phyloP scores from a whole-genome alignment of 2,113 vertebrate species.

The Rhegmatorhina hoffmannsi region DNA sequence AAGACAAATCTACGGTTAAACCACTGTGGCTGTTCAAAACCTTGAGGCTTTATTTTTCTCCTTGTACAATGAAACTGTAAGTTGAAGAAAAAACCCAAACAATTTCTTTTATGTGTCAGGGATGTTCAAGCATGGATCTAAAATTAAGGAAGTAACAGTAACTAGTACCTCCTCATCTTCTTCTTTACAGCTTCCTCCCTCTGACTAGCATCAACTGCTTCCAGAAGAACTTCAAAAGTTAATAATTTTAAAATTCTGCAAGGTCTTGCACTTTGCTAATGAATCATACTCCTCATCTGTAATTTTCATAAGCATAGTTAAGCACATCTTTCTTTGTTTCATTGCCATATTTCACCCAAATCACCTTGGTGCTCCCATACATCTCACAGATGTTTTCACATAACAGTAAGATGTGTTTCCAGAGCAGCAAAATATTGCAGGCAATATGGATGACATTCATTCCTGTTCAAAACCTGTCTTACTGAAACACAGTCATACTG shows the following conservation, averaged over 20 bases:
- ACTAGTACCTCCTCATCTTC: background rate
- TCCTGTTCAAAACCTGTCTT: background rate
- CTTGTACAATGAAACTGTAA: background rate
- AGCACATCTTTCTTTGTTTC: background rate
- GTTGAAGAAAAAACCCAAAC: background rate
- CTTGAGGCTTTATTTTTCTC: background rate
- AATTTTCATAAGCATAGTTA: background rate
- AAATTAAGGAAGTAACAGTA: background rate
- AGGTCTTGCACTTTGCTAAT: background rate
- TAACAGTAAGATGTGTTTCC: background rate
- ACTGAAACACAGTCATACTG: background rate
- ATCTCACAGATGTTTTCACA: background rate
- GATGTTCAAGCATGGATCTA: background rate
- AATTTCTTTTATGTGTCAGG: background rate
- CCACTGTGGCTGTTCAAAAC: background rate
- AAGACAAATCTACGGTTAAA: slow-evolving; percentile 1
- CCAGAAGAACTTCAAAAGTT: background rate
- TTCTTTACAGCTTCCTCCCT: background rate
- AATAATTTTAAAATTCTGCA: background rate
- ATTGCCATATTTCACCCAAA: background rate
- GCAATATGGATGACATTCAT: background rate
- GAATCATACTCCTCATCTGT: background rate
- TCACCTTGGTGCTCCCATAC: background rate
- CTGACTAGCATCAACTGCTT: background rate
- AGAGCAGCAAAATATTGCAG: background rate